Conservation (phyloP, 2,113 vertebrate genomes). For the Danio rerio region GRCz12tu NC_133192.1:24171501-24172000, state of each 20-base stretch:
- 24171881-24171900: not conserved
- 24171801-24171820: slow-evolving; percentile 26
- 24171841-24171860: not conserved
- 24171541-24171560: slow-evolving; percentile 5
- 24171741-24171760: slow-evolving; percentile 8
- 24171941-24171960: not conserved
- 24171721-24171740: not conserved
- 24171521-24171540: slow-evolving; percentile 24
- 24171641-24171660: slow-evolving; percentile 14
- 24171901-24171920: not conserved
- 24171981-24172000: not conserved
- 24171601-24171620: slow-evolving; percentile 16
- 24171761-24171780: slow-evolving; percentile 5
- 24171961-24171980: not conserved
- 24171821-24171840: not conserved
- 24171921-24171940: slow-evolving; percentile 13
- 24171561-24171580: slow-evolving; percentile 18
- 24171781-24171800: slow-evolving; percentile 8
- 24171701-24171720: too few relatives aligned
- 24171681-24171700: not conserved
- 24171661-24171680: not conserved
- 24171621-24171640: slow-evolving; percentile 32
- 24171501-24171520: slow-evolving; percentile 9
- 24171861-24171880: not conserved
- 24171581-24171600: not conserved